Evolutionary conservation across 2,113 vertebrate species (phyloP).

Genomic region (Mesocricetus auratus): DNA sequence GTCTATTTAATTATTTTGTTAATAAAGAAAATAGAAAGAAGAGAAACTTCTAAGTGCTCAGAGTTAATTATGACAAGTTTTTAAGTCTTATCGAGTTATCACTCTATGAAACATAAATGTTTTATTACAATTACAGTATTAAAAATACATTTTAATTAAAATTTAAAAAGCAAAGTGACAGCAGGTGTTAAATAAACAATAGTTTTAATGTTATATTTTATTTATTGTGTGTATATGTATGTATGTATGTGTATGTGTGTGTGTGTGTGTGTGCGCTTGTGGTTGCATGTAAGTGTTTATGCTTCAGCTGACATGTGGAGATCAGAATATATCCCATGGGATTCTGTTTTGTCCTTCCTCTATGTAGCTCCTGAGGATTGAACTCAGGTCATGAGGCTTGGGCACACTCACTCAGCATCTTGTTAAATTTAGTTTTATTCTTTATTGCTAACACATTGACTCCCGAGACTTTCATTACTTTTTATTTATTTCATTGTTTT

Average conservation of each 20-base stretch:
- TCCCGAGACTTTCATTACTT: neutral
- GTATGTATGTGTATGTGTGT: neutral
- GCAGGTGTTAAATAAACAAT: neutral
- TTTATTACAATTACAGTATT: neutral
- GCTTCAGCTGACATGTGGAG: neutral
- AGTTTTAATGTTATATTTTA: neutral
- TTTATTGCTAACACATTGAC: neutral
- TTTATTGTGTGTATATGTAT: neutral
- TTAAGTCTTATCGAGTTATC: neutral
- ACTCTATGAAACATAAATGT: neutral
- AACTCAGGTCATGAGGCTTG: neutral
- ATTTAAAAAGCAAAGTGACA: neutral
- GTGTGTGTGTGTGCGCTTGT: neutral
- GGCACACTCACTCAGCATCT: neutral
- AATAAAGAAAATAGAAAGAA: neutral
- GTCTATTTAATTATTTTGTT: neutral
- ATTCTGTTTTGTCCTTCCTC: neutral
- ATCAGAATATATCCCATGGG: neutral
- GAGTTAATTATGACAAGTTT: neutral
- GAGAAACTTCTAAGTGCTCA: neutral
- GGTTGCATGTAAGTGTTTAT: neutral
- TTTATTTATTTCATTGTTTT: neutral
- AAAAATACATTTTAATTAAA: neutral
- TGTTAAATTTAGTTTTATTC: neutral
- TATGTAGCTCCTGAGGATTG: neutral